A percentile compares a stretch with the other conserved stretches of the same genome.
Evolutionary conservation across 1,140 invertebrate genomes (phyloP).

Genomic region (Holotrichia oblita): DNA sequence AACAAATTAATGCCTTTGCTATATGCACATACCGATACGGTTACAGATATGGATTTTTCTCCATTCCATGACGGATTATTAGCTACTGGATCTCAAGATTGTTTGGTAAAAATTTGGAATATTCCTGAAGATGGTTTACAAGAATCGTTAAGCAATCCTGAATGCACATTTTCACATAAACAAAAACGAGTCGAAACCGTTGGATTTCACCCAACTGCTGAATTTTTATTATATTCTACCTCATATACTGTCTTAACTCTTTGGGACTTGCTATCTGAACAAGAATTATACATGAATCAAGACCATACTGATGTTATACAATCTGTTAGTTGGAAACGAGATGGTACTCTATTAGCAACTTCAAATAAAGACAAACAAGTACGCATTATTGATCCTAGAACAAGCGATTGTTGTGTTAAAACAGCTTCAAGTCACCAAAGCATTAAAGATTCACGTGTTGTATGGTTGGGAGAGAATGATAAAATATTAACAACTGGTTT

Average conservation of each 20-base stretch:
- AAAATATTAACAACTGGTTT: conserved; percentile 85
- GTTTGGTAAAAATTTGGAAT: conserved; percentile 87
- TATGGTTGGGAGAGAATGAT: conserved; percentile 87
- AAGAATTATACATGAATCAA: conserved; percentile 81
- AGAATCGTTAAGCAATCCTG: conserved; percentile 80
- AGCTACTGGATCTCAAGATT: conserved; percentile 91
- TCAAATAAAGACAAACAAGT: conserved; percentile 87
- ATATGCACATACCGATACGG: conserved; percentile 87
- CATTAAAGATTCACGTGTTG: conserved; percentile 89
- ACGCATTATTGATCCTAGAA: conserved; percentile 82
- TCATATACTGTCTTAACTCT: conserved; percentile 84
- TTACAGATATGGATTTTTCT: conserved; percentile 95
- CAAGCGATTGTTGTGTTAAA: conserved; percentile 68
- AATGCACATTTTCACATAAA: conserved; percentile 82
- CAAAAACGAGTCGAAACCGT: conserved; percentile 86
- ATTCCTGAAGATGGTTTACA: conserved; percentile 82
- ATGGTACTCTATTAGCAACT: conserved; percentile 78
- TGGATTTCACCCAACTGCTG: conserved; percentile 87
- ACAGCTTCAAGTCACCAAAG: conserved; percentile 82
- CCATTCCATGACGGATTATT: conserved; percentile 93
- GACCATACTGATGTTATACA: conserved; percentile 87
- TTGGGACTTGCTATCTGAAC: conserved; percentile 85
- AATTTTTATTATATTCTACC: conserved; percentile 83
- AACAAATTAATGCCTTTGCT: conserved; percentile 85
- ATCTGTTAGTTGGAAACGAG: conserved; percentile 83